These are phyloP conservation scores for Tetanocera ferruginea DNA, from an alignment of 2,888 invertebrate genomes.

Conservation along the genomic window DNA sequence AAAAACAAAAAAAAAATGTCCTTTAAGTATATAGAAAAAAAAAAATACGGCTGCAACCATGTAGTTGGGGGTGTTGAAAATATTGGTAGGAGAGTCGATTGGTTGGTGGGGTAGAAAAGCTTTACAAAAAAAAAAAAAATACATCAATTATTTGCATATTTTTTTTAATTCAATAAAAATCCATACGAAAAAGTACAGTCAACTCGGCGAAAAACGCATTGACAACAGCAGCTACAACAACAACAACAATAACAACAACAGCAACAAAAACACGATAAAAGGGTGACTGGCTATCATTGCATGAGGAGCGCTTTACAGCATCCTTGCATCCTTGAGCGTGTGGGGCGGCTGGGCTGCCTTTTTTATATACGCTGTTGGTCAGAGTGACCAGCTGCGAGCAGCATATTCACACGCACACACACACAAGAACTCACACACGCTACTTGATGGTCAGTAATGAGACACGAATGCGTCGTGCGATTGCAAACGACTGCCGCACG, in stretches of 20 bases:
- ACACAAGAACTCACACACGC: no score
- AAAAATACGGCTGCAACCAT: no score
- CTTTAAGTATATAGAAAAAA: no score
- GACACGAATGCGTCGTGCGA: slow-evolving; percentile 19
- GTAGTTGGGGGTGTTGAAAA: no score
- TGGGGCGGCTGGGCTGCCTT: neutral
- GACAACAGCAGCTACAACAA: slow-evolving; percentile 12
- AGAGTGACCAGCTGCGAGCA: slow-evolving; percentile 15
- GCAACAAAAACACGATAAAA: neutral
- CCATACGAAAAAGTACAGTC: slow-evolving; percentile 60
- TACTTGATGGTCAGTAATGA: neutral
- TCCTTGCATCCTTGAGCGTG: slow-evolving; percentile 1
- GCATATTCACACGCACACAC: neutral
- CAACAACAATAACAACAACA: slow-evolving; percentile 20
- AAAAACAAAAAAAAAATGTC: neutral
- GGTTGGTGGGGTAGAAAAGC: no score
- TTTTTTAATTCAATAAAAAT: slow-evolving; percentile 28
- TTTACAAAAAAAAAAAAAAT: no score
- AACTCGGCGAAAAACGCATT: slow-evolving; percentile 51
- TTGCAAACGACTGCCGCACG: neutral
- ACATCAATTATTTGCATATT: neutral
- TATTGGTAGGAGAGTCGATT: no score
- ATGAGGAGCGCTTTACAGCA: neutral
- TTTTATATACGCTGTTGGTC: neutral
- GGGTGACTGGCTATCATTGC: slow-evolving; percentile 1